Conservation (phyloP, 37 sponge, comb jelly and placozoan species). For the Spongilla lacustris region DNA sequence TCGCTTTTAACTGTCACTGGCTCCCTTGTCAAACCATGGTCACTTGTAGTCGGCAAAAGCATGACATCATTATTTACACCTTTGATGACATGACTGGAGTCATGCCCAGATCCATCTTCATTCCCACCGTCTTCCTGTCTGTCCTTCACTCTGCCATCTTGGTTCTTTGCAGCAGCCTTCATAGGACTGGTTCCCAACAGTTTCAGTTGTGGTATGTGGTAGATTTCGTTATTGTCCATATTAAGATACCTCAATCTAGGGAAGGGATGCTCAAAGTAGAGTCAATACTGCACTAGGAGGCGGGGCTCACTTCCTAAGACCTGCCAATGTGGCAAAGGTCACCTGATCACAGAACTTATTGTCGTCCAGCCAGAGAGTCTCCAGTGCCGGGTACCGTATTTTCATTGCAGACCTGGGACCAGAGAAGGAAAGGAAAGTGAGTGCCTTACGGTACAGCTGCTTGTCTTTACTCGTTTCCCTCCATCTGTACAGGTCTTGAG, state of each 20-base stretch:
- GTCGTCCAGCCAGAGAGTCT: slow-evolving; percentile 86
- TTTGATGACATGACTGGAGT: background rate
- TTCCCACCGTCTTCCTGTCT: background rate
- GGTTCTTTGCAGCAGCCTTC: background rate
- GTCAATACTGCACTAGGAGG: too few species aligned
- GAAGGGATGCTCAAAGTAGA: background rate
- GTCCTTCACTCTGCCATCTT: background rate
- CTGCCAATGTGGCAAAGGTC: slow-evolving; percentile 86
- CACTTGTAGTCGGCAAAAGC: background rate
- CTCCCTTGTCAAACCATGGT: background rate
- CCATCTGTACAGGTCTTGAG: slow-evolving; percentile 50
- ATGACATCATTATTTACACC: background rate
- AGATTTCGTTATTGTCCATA: slow-evolving; percentile 87
- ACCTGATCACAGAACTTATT: slow-evolving; percentile 74
- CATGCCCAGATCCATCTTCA: background rate
- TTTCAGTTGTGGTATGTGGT: slow-evolving; percentile 74
- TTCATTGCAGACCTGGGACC: background rate
- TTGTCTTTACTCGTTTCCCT: background rate
- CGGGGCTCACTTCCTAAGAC: slow-evolving; percentile 73
- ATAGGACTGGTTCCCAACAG: slow-evolving; percentile 61
- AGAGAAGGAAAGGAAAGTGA: background rate
- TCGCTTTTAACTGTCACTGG: background rate
- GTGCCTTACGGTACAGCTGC: background rate
- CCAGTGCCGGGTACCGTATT: slow-evolving; percentile 69
- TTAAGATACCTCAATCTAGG: slow-evolving; percentile 77